A percentile compares a stretch with the other conserved stretches of the same genome.
Conservation (phyloP, 2,797 vertebrate species). For the Pogonophryne albipinna region DNA sequence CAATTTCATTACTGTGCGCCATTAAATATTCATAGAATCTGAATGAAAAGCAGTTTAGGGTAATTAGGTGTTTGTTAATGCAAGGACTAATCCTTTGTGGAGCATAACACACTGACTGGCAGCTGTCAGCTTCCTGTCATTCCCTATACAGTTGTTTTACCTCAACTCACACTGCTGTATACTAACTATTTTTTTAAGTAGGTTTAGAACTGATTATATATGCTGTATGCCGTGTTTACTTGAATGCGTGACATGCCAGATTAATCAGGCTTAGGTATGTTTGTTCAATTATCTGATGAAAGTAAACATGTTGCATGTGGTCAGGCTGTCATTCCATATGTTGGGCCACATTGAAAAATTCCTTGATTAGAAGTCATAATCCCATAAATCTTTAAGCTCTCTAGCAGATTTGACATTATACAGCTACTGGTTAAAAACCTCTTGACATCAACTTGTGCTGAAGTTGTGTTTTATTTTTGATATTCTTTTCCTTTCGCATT, state of each 20-base stretch:
- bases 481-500: neutral
- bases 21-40: conserved; percentile 81
- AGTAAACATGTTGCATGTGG: conserved; percentile 49
- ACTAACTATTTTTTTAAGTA: conserved; percentile 2
- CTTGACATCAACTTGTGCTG: neutral
- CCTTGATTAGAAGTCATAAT: conserved; percentile 48
- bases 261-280: conserved; percentile 58
- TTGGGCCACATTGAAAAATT: conserved; percentile 30
- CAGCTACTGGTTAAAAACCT: conserved; percentile 19
- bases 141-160: conserved; percentile 21
- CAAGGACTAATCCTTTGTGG: conserved; percentile 61
- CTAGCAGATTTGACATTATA: conserved; percentile 24
- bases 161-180: conserved; percentile 1
- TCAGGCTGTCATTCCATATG: conserved; percentile 51
- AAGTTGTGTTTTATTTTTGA: neutral
- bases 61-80: conserved; percentile 72
- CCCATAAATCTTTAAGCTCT: conserved; percentile 49
- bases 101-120: conserved; percentile 67
- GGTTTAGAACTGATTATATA: conserved; percentile 5
- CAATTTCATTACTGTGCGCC: conserved; percentile 64
- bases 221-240: conserved; percentile 37
- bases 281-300: conserved; percentile 54
- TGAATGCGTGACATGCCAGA: conserved; percentile 40
- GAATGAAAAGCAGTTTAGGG: conserved; percentile 67
- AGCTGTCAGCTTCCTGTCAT: conserved; percentile 63